Conservation (phyloP, 1,140 invertebrate genomes). For the Hetaerina americana region DNA sequence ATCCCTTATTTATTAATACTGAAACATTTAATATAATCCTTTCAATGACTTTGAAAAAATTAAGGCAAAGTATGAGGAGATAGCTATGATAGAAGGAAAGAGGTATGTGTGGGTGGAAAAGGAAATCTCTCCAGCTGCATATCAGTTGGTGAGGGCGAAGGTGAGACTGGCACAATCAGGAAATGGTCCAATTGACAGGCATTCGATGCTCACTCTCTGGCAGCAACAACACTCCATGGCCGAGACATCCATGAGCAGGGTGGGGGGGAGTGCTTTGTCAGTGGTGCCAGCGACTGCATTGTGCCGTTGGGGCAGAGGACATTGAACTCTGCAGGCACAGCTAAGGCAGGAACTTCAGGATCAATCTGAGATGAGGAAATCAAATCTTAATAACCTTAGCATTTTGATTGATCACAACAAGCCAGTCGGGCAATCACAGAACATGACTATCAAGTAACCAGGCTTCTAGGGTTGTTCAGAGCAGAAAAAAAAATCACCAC, state of each 20-base stretch:
- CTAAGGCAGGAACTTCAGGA: background rate
- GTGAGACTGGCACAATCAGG: too few species aligned
- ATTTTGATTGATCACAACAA: too few species aligned
- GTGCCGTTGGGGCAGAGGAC: conserved; percentile 73
- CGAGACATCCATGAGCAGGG: conserved; percentile 65
- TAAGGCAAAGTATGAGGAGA: conserved; percentile 1
- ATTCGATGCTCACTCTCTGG: conserved; percentile 38
- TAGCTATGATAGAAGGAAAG: background rate
- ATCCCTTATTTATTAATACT: too few species aligned
- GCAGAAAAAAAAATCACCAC: too few species aligned
- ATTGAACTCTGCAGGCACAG: conserved; percentile 38
- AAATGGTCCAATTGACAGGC: too few species aligned
- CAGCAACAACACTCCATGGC: conserved; percentile 55
- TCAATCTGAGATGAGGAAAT: too few species aligned
- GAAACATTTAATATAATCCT: background rate
- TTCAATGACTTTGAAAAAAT: background rate
- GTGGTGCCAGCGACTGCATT: conserved; percentile 36
- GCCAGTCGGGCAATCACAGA: too few species aligned
- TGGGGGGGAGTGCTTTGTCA: conserved; percentile 22
- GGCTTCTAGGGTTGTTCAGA: too few species aligned
- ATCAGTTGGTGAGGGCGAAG: background rate
- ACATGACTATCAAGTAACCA: too few species aligned
- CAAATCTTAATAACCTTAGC: too few species aligned
- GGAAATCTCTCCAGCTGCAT: background rate
- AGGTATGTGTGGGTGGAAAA: background rate